Percentiles rank a stretch among this genome's conserved stretches.
These are phyloP conservation scores for Grammomys surdaster DNA, from an alignment of 2,113 vertebrate species.

Conservation along the genomic window DNA sequence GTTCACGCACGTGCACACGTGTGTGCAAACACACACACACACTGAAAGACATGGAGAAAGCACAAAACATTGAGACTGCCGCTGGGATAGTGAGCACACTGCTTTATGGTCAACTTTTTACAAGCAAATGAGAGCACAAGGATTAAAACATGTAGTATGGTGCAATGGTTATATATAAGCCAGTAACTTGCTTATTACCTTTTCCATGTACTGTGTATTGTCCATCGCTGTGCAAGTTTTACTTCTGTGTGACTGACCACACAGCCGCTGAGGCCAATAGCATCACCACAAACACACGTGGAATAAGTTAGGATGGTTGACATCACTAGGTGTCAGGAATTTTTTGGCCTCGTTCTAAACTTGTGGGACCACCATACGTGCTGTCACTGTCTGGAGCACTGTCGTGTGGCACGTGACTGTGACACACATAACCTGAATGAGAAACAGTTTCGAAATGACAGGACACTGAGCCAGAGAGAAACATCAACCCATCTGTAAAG, in stretches of 20 bases:
- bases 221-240: neutral
- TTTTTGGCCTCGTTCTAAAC: neutral
- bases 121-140: neutral
- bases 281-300: neutral
- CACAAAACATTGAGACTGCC: neutral
- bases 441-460: constrained; percentile 32
- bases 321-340: neutral
- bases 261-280: neutral
- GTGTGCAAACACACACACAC: neutral
- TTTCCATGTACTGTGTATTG: neutral
- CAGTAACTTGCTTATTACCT: neutral
- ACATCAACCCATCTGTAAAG: neutral
- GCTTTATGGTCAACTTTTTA: neutral
- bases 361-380: neutral
- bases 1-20: neutral
- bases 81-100: neutral
- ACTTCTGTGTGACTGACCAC: neutral
- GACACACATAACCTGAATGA: neutral
- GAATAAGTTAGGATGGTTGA: neutral
- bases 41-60: neutral
- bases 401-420: too few relatives aligned
- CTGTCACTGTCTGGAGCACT: neutral
- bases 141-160: neutral
- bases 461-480: neutral
- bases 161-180: neutral